These are phyloP conservation scores for Caenorhabditis virilis DNA, from an alignment of 2,888 invertebrate genomes.

Conservation along the genomic window DNA sequence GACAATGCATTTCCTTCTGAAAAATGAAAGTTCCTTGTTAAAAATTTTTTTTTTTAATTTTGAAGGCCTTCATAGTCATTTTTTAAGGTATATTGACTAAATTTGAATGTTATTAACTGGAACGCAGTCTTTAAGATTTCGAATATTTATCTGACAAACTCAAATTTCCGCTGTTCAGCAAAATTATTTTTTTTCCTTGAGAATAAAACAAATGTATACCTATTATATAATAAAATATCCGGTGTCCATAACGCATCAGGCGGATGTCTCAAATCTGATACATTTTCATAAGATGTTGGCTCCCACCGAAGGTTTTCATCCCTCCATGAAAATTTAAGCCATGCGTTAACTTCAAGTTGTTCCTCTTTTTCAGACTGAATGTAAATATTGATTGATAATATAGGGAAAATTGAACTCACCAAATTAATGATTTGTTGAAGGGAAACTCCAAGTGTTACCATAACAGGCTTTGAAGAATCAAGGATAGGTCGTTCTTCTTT, in stretches of 20 bases:
- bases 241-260: conserved; percentile 57
- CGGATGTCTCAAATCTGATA: conserved; percentile 58
- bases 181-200: no score
- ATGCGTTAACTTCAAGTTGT: conserved; percentile 63
- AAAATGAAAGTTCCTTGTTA: no score
- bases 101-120: no score
- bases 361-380: conserved; percentile 64
- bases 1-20: no score
- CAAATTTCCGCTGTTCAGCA: no score
- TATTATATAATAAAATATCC: conserved; percentile 63
- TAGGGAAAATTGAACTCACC: conserved; percentile 35
- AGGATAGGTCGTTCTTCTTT: conserved; percentile 61
- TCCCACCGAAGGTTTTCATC: conserved; percentile 66
- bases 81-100: no score
- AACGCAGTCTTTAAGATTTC: no score
- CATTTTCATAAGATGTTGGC: conserved; percentile 54
- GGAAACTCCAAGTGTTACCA: conserved; percentile 57
- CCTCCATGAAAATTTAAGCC: conserved; percentile 62
- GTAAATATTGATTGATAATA: background rate
- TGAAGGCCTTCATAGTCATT: no score
- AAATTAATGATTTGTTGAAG: conserved; percentile 65
- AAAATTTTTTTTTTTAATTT: no score
- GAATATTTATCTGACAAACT: no score
- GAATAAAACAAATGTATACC: no score
- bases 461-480: conserved; percentile 56